These are phyloP conservation scores for Galendromus occidentalis DNA, from an alignment of 1,140 invertebrate genomes.

Conservation along the genomic window DNA sequence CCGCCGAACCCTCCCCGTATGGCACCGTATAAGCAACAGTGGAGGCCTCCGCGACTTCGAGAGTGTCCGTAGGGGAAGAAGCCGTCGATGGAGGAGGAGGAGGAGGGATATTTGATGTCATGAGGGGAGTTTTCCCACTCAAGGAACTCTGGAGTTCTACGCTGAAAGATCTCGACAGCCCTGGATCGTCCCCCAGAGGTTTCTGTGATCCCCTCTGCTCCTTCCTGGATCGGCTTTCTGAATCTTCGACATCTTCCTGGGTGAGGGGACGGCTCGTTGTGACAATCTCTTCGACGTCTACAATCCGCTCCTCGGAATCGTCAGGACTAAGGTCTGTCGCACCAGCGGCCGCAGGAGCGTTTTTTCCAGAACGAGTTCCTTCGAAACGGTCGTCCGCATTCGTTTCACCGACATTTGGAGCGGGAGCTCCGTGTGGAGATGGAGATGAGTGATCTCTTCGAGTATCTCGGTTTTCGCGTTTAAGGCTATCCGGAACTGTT, in stretches of 20 bases:
- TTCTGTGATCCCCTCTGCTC: neutral
- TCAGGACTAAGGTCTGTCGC: neutral
- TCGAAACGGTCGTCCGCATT: neutral
- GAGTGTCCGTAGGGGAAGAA: neutral
- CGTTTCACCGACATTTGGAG: neutral
- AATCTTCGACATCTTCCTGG: too few species aligned
- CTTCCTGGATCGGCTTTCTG: too few species aligned
- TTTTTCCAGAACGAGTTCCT: neutral
- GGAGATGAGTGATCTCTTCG: neutral
- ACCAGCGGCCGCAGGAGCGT: neutral
- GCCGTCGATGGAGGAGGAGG: neutral
- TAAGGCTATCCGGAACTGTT: too few species aligned
- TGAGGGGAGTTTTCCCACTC: neutral
- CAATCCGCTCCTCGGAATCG: neutral
- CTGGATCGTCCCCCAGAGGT: neutral
- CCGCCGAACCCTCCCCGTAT: neutral
- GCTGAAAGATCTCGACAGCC: neutral
- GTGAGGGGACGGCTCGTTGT: neutral
- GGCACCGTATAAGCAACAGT: neutral
- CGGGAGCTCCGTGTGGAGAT: neutral
- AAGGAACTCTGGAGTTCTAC: neutral
- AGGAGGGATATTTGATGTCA: too few species aligned
- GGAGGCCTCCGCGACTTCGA: neutral
- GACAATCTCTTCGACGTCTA: neutral
- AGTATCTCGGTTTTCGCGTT: neutral